Percentiles rank a stretch among this genome's conserved stretches.
Conservation (phyloP, 2,797 vertebrate genomes). For the Uromys caudimaculatus region DNA sequence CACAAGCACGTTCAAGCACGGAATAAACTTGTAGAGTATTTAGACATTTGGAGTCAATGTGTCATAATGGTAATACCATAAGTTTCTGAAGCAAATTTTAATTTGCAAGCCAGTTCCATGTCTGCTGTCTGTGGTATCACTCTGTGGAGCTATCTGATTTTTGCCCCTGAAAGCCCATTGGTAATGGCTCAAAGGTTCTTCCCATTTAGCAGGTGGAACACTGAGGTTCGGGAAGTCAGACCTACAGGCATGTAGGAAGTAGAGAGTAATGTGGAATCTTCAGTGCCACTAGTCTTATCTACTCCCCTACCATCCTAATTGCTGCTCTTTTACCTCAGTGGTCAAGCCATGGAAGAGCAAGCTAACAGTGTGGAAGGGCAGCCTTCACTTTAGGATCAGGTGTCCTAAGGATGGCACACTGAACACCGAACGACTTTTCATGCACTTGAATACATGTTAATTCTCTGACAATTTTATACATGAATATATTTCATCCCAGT, state of each 20-base stretch:
- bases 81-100: neutral
- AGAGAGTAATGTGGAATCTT: slow-evolving; percentile 2
- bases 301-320: neutral
- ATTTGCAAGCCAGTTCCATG: slow-evolving; percentile 21
- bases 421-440: neutral
- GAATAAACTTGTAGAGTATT: slow-evolving; percentile 7
- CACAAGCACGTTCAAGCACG: neutral
- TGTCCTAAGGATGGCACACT: neutral
- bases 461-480: neutral
- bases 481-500: neutral
- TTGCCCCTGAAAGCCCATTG: slow-evolving; percentile 21
- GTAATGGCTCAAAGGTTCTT: slow-evolving; percentile 1
- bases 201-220: slow-evolving; percentile 9
- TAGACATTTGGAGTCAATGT: neutral
- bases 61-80: neutral
- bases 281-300: neutral
- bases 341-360: neutral
- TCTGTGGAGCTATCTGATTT: neutral
- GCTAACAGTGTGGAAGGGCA: neutral
- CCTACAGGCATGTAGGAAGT: neutral
- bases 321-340: neutral
- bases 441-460: slow-evolving; percentile 43
- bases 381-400: neutral
- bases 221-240: neutral
- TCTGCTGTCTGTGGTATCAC: neutral